Conservation (phyloP, 2,113 vertebrate species). For the Dasyornis broadbenti region DNA sequence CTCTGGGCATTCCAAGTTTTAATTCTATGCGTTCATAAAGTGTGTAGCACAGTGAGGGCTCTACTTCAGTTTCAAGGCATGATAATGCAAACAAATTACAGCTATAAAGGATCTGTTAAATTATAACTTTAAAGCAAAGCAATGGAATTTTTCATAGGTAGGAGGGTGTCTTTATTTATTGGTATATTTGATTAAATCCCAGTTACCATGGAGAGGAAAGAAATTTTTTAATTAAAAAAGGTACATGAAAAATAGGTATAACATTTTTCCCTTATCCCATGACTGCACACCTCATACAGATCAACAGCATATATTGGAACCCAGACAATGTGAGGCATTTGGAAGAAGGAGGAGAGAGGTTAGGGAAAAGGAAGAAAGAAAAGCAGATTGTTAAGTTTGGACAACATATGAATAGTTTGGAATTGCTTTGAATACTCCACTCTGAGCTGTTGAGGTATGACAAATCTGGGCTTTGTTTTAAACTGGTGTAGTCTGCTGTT, state of each 20-base stretch:
- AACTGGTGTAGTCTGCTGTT: conserved; percentile 16
- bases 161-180: neutral
- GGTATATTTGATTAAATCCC: neutral
- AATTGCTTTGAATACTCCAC: neutral
- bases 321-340: neutral
- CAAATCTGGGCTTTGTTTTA: conserved; percentile 47
- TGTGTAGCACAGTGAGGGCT: neutral
- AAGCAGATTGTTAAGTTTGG: neutral
- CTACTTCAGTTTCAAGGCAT: neutral
- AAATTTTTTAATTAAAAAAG: neutral
- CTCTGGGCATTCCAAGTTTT: neutral
- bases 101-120: neutral
- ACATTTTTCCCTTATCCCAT: neutral
- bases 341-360: neutral
- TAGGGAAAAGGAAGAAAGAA: neutral
- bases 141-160: neutral
- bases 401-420: conserved; percentile 11
- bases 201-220: neutral
- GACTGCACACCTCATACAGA: neutral
- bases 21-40: neutral
- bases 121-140: neutral
- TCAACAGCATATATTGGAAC: neutral
- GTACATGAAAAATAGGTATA: neutral
- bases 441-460: conserved; percentile 31
- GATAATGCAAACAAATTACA: neutral